These are phyloP conservation scores for Dysmachus trigonus DNA, from an alignment of 2,888 invertebrate species.

Conservation along the genomic window DNA sequence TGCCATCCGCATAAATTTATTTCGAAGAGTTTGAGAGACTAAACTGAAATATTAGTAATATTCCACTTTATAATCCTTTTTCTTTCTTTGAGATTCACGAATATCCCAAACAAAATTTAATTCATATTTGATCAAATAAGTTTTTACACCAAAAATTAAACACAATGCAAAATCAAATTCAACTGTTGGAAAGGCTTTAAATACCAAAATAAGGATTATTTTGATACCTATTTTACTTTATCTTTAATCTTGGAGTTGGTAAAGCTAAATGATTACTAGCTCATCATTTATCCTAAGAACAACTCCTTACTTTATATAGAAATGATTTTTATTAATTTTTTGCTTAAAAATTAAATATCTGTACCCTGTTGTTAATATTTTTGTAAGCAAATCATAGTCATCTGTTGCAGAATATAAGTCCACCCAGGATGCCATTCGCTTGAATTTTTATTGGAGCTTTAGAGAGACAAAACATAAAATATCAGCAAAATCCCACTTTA, in stretches of 20 bases:
- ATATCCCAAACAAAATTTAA: too few relatives aligned
- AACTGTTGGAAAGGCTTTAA: neutral
- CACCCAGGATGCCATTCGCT: constrained; percentile 50
- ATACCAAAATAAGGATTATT: neutral
- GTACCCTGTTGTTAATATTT: neutral
- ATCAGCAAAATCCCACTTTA: constrained; percentile 51
- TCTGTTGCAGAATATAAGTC: constrained; percentile 50
- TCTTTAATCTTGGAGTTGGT: neutral
- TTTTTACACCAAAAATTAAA: too few relatives aligned
- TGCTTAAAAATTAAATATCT: neutral
- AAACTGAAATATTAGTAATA: neutral
- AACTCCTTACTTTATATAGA: neutral
- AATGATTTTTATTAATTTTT: too few relatives aligned
- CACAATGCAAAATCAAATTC: too few relatives aligned
- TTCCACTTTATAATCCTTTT: neutral
- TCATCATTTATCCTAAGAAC: neutral
- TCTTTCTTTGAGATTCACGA: too few relatives aligned
- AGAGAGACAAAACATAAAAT: constrained; percentile 50
- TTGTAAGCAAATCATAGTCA: constrained; percentile 52
- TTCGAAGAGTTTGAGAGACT: constrained; percentile 51
- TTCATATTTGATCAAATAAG: too few relatives aligned
- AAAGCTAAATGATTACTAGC: neutral
- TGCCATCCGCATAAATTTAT: constrained; percentile 49
- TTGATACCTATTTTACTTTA: neutral
- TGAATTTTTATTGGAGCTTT: constrained; percentile 48